Base-by-base conservation (phyloP, 2,113 vertebrate species). In the Tringa solitaria region DNA sequence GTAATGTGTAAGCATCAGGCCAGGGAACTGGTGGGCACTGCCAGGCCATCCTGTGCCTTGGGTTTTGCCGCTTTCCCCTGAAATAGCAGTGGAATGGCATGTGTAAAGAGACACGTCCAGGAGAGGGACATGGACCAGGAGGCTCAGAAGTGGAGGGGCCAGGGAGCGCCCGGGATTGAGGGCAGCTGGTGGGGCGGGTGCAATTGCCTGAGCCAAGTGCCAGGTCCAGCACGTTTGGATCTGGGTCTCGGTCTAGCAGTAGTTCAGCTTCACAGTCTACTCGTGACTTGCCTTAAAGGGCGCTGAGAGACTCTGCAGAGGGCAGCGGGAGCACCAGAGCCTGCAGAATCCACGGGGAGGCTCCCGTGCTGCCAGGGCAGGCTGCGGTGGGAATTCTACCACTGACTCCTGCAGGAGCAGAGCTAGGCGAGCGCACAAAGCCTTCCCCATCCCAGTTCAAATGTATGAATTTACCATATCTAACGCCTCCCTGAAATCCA, bases 401-500 rank as follows among this genome's bases (percentile, higher is more conserved):
- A 1, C 63, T 82, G 78, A 41, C 32, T 96, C 30, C 90, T 2
- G 0, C 35, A 57, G 74, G 26, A 90, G 37, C 63, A 83, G 57
- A 85, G 67, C 73, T 39, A 75, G 51, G 35, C 1, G 0, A 89
- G 63, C 2, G 8, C 50, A 79, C 37, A 77, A 56, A 78, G 37
- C 84, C 61, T 75, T 92, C 61, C 54, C 93, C 81, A 78, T 89
- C 50, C 3, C 4, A 89, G 70, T 67, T 84, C 67, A 89, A 82
- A 87, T 87, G 53, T 76, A 67, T 79, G 64, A 87, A 91, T 94
- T 91, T 89, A 92, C 73, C 50, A 8, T 87, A 95, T 85, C 89
- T 82, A 95, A 93, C 8, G 0, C 90, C 94, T 94, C 91, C 91
- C 89, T 87, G 90, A 95, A 95, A 94, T 95, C 95, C 94, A 96